Evolutionary conservation across 1,140 invertebrate species (phyloP), one percentile per base, ranked within the genome.

Genomic region (Idris sp.): DNA sequence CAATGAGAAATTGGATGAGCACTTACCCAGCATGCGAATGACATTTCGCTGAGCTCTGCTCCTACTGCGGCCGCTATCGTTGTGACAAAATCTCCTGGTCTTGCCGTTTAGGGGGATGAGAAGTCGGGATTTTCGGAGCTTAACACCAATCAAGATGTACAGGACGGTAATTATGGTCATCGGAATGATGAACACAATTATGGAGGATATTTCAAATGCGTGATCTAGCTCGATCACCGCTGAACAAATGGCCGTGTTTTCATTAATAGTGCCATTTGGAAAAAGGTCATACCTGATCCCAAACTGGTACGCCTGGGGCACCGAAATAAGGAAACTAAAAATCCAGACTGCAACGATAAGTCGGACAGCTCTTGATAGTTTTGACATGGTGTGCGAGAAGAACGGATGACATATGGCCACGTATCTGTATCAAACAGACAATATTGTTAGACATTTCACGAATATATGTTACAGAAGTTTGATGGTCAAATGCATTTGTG

Each of bases 371-470:
- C 93, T 86, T 6, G 91, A 92, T 2, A 94, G 82, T 49, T 93
- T 94, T 0, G 93, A 94, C 89, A 96, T 93, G 1, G 93, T 95
- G 80, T 97, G 95, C 0, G 94, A 93, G 75, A 94, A 88, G 71
- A 98, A 93, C 0, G 97, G 96, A 83, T 97, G 93, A 84, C 96
- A 98, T 72, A 98, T 98, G 9, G 96, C 97, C 11, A 98, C 91
- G 84, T 98, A 99, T 38, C 97, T 89, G 69, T 9, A 76, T 30
- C 31, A 64, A 30, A 53, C 6, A 61, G 28, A 25, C 25, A 9
- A 11, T 26, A 8, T 18, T 0, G 18, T 51, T 36, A 30, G 19
- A 46, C 10, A 7, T n/a, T n/a, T n/a, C n/a, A 25, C 44, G 10
- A 18, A 11, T 7, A 14, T 19, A 10, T 22, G 38, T 22, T 22